These are phyloP conservation scores for Drosophila bocki DNA, from an alignment of 1,140 invertebrate species.

Conservation along the genomic window DNA sequence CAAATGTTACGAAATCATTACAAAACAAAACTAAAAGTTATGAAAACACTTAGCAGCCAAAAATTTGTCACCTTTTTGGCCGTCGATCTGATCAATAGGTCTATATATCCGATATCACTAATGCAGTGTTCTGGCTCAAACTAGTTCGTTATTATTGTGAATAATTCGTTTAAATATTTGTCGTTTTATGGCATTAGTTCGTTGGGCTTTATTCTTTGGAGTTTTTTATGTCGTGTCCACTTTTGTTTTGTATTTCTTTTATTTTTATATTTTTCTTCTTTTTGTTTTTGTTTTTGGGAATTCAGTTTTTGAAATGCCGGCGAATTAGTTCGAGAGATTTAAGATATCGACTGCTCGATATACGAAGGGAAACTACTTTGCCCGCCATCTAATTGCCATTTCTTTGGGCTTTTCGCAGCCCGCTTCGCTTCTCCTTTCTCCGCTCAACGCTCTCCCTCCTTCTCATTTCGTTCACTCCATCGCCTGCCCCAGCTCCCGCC, in stretches of 20 bases:
- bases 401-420: constrained; percentile 30
- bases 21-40: constrained; percentile 71
- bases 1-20: constrained; percentile 82
- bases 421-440: constrained; percentile 17
- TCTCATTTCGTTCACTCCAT: neutral
- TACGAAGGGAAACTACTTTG: constrained; percentile 72
- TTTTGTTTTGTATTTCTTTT: constrained; percentile 20
- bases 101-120: constrained; percentile 20
- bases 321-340: constrained; percentile 43
- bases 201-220: constrained; percentile 19
- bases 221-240: constrained; percentile 8
- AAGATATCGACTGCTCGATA: constrained; percentile 63
- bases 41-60: constrained; percentile 37
- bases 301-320: constrained; percentile 54
- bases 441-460: constrained; percentile 24
- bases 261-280: constrained; percentile 9
- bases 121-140: constrained; percentile 8
- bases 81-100: constrained; percentile 11
- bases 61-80: constrained; percentile 12
- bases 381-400: constrained; percentile 52
- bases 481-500: too few relatives aligned
- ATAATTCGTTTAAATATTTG: constrained; percentile 26
- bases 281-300: constrained; percentile 11
- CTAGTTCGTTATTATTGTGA: constrained; percentile 19
- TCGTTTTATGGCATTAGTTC: constrained; percentile 35